A percentile compares a stretch with the other conserved stretches of the same genome.
phyloP scores from a whole-genome alignment of 64 coral and sea anemone genomes.

The Cladopsammia gracilis region DNA sequence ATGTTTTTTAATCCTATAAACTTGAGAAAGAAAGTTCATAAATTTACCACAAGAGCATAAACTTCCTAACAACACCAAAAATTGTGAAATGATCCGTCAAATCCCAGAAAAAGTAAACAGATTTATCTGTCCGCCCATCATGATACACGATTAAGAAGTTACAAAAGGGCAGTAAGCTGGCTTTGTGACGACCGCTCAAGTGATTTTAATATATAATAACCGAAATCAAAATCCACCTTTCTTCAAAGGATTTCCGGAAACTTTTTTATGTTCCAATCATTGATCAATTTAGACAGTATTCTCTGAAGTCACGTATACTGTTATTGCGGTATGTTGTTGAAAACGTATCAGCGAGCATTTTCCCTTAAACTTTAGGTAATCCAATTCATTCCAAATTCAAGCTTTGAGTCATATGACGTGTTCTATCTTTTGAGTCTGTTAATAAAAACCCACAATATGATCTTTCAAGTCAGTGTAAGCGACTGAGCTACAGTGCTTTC shows the following conservation, averaged over 20 bases:
- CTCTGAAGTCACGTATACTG: not conserved
- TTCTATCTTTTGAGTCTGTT: too few relatives aligned
- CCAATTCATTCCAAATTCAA: too few relatives aligned
- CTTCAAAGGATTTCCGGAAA: not conserved
- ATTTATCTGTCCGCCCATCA: not conserved
- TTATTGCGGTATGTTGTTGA: too few relatives aligned
- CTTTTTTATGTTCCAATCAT: not conserved
- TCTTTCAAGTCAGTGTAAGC: too few relatives aligned
- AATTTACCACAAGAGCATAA: not conserved
- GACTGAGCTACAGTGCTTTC: too few relatives aligned
- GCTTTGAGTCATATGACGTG: too few relatives aligned
- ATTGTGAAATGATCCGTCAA: not conserved
- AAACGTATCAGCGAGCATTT: too few relatives aligned
- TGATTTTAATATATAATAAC: not conserved
- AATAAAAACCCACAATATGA: too few relatives aligned
- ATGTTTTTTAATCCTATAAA: not conserved
- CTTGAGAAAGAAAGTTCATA: not conserved
- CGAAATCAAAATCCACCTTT: constrained; percentile 11
- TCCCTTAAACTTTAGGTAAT: too few relatives aligned
- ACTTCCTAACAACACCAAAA: not conserved
- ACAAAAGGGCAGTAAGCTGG: not conserved
- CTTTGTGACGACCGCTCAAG: not conserved
- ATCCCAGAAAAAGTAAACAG: not conserved
- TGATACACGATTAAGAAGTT: not conserved
- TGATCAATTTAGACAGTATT: not conserved